These are phyloP conservation scores for Entomobrya proxima DNA, from an alignment of 2,888 invertebrate species.

Conservation along the genomic window DNA sequence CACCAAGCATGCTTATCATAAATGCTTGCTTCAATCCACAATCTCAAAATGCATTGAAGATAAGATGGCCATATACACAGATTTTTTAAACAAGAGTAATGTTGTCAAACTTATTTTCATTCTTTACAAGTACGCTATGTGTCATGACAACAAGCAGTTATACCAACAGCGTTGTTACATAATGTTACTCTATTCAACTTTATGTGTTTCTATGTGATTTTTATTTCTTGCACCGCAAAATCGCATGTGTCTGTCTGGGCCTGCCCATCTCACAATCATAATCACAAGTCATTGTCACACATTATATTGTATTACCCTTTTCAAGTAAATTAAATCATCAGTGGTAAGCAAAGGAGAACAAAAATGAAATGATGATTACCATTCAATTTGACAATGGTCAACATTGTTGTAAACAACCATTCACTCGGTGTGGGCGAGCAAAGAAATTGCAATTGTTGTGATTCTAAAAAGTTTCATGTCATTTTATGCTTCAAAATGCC, in stretches of 20 bases:
- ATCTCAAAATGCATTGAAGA: too few species aligned
- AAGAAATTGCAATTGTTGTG: too few species aligned
- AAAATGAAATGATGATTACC: not conserved
- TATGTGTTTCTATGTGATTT: not conserved
- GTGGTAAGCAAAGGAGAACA: not conserved
- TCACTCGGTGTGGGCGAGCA: too few species aligned
- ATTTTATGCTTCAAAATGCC: too few species aligned
- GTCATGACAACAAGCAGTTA: not conserved
- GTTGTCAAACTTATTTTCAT: slow-evolving; percentile 21
- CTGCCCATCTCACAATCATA: not conserved
- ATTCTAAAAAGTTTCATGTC: too few species aligned
- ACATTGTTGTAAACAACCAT: slow-evolving; percentile 20
- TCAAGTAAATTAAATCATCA: not conserved
- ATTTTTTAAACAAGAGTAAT: too few species aligned
- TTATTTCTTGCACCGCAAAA: not conserved
- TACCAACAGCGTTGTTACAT: slow-evolving; percentile 1
- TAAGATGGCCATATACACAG: too few species aligned
- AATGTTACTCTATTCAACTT: not conserved
- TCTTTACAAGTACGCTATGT: not conserved
- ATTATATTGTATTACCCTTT: not conserved
- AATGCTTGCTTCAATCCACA: too few species aligned
- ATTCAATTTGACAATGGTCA: not conserved
- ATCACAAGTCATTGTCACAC: not conserved
- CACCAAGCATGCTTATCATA: too few species aligned
- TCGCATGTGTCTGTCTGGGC: not conserved